Percentiles rank a stretch among this genome's conserved stretches.
phyloP scores from a whole-genome alignment of 2,888 invertebrate species.

The Dexiosoma caninum region DNA sequence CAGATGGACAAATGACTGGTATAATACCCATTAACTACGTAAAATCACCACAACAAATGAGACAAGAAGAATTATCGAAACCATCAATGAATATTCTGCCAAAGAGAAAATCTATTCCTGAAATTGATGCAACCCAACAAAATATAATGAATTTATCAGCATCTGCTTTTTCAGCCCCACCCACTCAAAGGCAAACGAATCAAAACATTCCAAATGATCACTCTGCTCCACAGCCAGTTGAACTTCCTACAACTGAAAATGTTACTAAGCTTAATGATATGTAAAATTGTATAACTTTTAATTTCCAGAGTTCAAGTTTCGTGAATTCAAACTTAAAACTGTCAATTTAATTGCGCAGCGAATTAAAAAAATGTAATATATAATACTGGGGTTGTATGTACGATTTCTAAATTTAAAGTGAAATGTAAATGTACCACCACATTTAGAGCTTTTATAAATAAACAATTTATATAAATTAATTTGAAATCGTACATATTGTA shows the following conservation, averaged over 20 bases:
- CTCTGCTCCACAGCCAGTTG: conserved; percentile 67
- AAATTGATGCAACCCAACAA: conserved; percentile 60
- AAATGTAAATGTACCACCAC: no score
- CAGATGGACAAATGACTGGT: conserved; percentile 81
- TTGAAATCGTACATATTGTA: neutral
- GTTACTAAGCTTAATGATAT: conserved; percentile 43
- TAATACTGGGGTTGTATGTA: neutral
- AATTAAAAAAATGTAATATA: no score
- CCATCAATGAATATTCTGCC: neutral
- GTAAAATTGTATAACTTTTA: conserved; percentile 1
- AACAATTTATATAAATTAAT: neutral
- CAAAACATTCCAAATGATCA: conserved; percentile 60
- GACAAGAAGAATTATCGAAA: conserved; percentile 67
- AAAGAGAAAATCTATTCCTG: neutral
- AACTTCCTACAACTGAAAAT: conserved; percentile 66
- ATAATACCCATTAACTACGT: conserved; percentile 83
- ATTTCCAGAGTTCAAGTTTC: no score
- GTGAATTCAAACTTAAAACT: no score
- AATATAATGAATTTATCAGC: conserved; percentile 70
- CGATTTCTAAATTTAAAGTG: neutral
- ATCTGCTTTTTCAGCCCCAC: conserved; percentile 69
- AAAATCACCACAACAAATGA: conserved; percentile 73
- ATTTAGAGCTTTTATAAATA: neutral
- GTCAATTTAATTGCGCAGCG: no score
- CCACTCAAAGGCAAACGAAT: conserved; percentile 19